A percentile compares a stretch with the other conserved stretches of the same genome.
Conservation (phyloP, 2,888 invertebrate species). For the Drosophila hamatofila region DNA sequence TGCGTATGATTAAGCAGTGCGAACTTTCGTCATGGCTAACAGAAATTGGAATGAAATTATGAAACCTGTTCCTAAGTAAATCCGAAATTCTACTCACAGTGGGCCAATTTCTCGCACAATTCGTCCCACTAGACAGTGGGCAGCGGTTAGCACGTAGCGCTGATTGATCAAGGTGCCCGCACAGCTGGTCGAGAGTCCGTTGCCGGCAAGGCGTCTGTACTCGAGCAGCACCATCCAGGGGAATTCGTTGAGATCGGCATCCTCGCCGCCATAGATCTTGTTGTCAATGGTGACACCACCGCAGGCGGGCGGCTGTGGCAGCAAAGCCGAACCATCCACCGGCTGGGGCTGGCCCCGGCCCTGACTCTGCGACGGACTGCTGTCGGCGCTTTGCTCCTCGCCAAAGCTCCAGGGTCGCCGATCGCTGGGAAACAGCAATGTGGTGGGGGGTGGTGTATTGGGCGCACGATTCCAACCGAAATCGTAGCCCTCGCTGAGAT, state of each 20-base stretch:
- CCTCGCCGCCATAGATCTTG: constrained; percentile 88
- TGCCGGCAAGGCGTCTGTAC: constrained; percentile 85
- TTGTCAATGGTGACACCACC: constrained; percentile 85
- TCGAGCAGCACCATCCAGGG: constrained; percentile 90
- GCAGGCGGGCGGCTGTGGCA: constrained; percentile 81
- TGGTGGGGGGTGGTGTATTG: constrained; percentile 8
- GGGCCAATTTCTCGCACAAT: constrained; percentile 86
- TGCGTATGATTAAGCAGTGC: constrained; percentile 44
- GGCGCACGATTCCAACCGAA: constrained; percentile 48
- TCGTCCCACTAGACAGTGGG: constrained; percentile 87
- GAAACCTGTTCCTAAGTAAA: constrained; percentile 9
- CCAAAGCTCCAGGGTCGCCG: constrained; percentile 53
- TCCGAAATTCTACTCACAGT: constrained; percentile 85
- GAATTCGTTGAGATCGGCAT: constrained; percentile 88
- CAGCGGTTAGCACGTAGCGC: constrained; percentile 88
- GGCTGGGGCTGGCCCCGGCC: background rate
- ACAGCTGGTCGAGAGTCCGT: constrained; percentile 80
- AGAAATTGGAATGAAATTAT: constrained; percentile 1
- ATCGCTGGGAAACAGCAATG: constrained; percentile 41
- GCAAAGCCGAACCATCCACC: constrained; percentile 42
- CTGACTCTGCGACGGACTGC: background rate
- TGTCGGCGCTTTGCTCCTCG: constrained; percentile 10
- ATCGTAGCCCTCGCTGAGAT: constrained; percentile 28
- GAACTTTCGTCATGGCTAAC: constrained; percentile 18
- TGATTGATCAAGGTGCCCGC: constrained; percentile 82